These are phyloP conservation scores for Gila robusta DNA, from an alignment of 2,797 vertebrate genomes.

Conservation along the genomic window DNA sequence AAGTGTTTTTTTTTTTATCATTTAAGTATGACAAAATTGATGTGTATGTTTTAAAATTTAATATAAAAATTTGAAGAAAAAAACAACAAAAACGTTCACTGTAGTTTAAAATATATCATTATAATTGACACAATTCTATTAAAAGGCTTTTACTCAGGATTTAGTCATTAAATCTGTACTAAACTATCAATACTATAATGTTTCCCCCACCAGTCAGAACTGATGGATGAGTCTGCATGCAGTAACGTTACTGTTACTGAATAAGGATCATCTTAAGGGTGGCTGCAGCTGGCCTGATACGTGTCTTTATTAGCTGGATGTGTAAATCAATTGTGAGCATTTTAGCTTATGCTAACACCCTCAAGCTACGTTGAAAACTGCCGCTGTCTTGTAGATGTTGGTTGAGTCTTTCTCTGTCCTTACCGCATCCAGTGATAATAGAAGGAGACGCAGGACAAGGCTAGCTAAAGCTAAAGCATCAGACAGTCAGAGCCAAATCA, in stretches of 20 bases:
- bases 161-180: not conserved
- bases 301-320: slow-evolving; percentile 13
- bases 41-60: not conserved
- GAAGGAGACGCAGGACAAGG: slow-evolving; percentile 2
- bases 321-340: not conserved
- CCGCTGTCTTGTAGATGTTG: not conserved
- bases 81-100: not conserved
- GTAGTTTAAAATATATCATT: not conserved
- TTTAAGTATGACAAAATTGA: not conserved
- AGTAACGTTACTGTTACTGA: slow-evolving; percentile 1
- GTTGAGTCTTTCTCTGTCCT: not conserved
- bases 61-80: not conserved
- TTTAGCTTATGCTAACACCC: slow-evolving; percentile 16
- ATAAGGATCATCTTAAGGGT: not conserved
- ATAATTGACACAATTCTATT: not conserved
- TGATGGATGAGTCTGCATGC: not conserved
- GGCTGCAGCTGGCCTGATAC: slow-evolving; percentile 12
- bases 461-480: slow-evolving; percentile 50
- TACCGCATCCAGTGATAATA: slow-evolving; percentile 23
- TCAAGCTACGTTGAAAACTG: slow-evolving; percentile 1
- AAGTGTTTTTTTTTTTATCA: too few species aligned
- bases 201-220: not conserved
- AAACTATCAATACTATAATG: not conserved
- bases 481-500: not conserved
- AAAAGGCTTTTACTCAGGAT: not conserved